Base-by-base conservation (phyloP, 2,888 invertebrate genomes). In the Cartodere bifasciata region DNA sequence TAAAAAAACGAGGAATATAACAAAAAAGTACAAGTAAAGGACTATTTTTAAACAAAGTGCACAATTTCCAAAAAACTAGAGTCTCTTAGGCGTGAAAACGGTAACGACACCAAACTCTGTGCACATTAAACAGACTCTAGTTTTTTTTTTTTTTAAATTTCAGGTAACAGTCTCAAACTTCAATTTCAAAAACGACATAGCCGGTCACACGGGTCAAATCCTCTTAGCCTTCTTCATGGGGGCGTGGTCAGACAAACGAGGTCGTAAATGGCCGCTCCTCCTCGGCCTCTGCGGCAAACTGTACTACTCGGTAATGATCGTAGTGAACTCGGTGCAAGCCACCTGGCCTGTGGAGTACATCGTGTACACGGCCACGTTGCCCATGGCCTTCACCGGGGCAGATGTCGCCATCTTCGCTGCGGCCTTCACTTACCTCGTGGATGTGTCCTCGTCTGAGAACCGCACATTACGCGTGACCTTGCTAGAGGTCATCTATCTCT, bases 381-480 rank as follows among this genome's bases (percentile, higher is more conserved):
- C 85, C 0, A 75, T 77, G 57, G 78, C 81, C 0, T 47, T 85
- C 26, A 75, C 83, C 0, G 85, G 84, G 0, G 79, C 80, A 1
- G 82, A 84, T 50, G 68, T 85, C 21, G 80, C 82, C 0, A 81
- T 85, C 42, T 85, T 85, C 51, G 79, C 80, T 2, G 75, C 77
- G 0, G 76, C 77, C 37, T 84, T 83, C 49, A 67, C 83, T 0
- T 88, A 88, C 52, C 68, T 90, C 27, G 75, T 85, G 1, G 87
- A 88, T 47, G 68, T 86, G 12, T 74, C 85, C 0, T 68, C 74
- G 0, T 44, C 70, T 2, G 60, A 72, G 35, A 71, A 75, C 42
- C 67, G 88, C 35, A 90, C 90, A 0, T 53, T 83, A 12, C 64
- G 88, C 36, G 77, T 90, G 3, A 82, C 85, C 0, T 72, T 91